Evolutionary conservation across 2,797 vertebrate species (phyloP).

Genomic region (Spinus pinus): DNA sequence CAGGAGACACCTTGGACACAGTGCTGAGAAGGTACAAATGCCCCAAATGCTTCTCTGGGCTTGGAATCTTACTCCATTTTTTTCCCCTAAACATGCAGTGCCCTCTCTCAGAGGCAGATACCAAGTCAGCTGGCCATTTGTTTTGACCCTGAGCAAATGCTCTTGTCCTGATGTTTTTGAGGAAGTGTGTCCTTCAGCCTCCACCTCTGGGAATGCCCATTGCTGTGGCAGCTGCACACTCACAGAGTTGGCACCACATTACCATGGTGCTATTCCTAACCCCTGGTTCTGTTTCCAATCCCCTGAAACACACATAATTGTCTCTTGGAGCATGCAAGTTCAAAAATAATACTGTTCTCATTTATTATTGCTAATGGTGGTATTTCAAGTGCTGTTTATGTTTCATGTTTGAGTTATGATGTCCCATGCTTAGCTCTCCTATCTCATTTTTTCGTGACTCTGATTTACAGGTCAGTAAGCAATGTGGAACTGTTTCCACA

Average conservation of each 20-base stretch:
- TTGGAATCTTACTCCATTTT: not conserved
- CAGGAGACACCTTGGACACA: not conserved
- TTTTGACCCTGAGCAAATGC: not conserved
- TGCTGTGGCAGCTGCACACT: not conserved
- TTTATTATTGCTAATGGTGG: not conserved
- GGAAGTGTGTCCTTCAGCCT: not conserved
- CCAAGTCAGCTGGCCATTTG: not conserved
- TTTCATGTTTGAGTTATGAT: not conserved
- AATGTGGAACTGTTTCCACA: not conserved
- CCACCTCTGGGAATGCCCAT: not conserved
- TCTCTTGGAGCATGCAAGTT: not conserved
- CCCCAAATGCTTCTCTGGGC: not conserved
- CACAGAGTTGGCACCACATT: not conserved
- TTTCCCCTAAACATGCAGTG: not conserved
- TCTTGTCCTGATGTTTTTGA: not conserved
- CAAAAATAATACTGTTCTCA: not conserved
- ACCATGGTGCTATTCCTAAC: not conserved
- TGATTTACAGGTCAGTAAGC: not conserved
- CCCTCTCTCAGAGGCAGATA: not conserved
- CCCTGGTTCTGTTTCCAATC: not conserved
- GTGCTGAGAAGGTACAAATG: fast-evolving
- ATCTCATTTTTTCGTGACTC: not conserved
- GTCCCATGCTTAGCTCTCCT: not conserved
- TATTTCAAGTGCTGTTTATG: not conserved
- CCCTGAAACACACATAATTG: not conserved